Conservation (phyloP, 2,113 vertebrate genomes). For the Prinia subflava region DNA sequence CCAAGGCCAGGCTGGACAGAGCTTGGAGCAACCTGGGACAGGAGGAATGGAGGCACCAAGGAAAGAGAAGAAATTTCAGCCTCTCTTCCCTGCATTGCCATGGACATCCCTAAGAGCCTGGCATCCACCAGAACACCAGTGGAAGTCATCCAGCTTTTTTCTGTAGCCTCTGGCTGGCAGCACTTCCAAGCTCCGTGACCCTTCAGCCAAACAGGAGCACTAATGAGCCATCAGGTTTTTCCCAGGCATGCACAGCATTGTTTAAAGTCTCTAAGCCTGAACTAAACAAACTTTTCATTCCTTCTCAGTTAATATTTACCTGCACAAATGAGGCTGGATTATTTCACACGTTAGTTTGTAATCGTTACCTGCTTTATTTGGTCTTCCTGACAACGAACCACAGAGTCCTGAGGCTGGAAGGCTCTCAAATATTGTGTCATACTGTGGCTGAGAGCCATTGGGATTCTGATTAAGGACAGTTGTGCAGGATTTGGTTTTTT, state of each 20-base stretch:
- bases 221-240: not conserved
- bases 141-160: not conserved
- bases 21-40: rapidly evolving
- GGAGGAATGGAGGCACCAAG: no score
- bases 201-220: not conserved
- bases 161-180: not conserved
- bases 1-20: rapidly evolving
- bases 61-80: not conserved
- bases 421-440: not conserved
- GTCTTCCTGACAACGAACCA: not conserved
- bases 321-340: not conserved
- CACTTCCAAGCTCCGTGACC: rapidly evolving
- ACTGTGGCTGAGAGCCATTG: not conserved
- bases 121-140: not conserved
- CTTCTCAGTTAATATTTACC: conserved; percentile 15
- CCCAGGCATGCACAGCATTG: not conserved
- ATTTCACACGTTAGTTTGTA: not conserved
- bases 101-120: not conserved
- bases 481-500: not conserved
- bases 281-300: conserved; percentile 9
- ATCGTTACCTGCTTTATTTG: not conserved
- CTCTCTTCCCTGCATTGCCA: not conserved
- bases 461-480: not conserved
- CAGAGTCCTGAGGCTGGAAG: not conserved
- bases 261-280: not conserved